Conservation (phyloP, 2,888 invertebrate species). For the Ormyrus rosae region DNA sequence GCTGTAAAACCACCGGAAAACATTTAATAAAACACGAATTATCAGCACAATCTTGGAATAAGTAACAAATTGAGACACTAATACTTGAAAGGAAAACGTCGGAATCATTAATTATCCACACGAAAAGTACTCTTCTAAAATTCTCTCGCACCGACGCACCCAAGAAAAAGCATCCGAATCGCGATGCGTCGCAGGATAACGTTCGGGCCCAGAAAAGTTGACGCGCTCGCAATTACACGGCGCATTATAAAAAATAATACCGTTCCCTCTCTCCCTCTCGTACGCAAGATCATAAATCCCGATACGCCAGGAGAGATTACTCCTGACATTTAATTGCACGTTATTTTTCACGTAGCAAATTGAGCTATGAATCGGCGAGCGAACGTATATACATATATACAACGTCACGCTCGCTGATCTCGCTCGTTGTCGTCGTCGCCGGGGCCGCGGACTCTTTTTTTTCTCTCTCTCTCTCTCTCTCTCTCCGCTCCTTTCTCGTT, state of each 20-base stretch:
- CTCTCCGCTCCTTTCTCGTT: not conserved
- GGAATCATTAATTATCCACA: no score
- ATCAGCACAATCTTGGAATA: no score
- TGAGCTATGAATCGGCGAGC: slow-evolving; percentile 29
- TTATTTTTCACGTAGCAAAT: slow-evolving; percentile 40
- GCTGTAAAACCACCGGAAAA: no score
- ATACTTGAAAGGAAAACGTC: no score
- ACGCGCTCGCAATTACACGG: not conserved
- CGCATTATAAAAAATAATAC: not conserved
- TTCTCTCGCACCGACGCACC: no score
- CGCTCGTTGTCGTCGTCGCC: not conserved
- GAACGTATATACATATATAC: not conserved
- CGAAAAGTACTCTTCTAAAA: no score
- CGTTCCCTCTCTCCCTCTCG: not conserved
- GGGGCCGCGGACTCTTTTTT: not conserved
- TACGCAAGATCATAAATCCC: slow-evolving; percentile 29
- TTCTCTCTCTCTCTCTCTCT: not conserved
- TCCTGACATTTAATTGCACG: slow-evolving; percentile 40
- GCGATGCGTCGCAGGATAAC: no score
- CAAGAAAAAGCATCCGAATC: no score
- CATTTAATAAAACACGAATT: no score
- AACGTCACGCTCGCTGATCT: slow-evolving; percentile 16
- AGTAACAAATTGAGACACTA: no score
- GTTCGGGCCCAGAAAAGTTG: not conserved
- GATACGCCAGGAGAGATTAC: slow-evolving; percentile 23